Evolutionary conservation across 2,888 invertebrate genomes (phyloP).

Genomic region (Megaustenia siamemsis): DNA sequence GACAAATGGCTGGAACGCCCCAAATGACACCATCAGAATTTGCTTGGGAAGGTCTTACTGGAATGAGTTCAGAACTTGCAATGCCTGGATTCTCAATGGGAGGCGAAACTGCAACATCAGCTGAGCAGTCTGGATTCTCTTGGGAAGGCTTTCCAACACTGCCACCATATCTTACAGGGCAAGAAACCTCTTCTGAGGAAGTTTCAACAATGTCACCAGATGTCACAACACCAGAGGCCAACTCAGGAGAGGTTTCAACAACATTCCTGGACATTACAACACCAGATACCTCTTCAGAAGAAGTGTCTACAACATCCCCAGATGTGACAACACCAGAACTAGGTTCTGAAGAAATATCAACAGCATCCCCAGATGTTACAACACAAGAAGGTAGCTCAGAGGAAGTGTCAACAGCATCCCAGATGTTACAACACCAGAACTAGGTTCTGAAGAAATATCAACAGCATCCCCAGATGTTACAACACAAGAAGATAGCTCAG

Average conservation of each 20-base stretch:
- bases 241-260: background rate
- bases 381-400: too few relatives aligned
- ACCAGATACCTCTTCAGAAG: background rate
- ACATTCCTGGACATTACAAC: background rate
- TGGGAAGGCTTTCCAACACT: background rate
- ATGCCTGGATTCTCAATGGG: background rate
- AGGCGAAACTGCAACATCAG: too few relatives aligned
- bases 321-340: background rate
- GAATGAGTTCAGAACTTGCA: background rate
- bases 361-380: too few relatives aligned
- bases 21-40: background rate
- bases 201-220: background rate
- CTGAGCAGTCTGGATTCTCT: background rate
- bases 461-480: too few relatives aligned
- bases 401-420: too few relatives aligned
- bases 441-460: too few relatives aligned
- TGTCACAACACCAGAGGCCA: background rate
- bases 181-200: background rate
- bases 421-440: too few relatives aligned
- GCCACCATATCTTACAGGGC: background rate
- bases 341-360: background rate
- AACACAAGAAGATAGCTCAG: background rate
- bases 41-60: background rate
- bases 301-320: background rate
- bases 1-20: background rate